These are phyloP conservation scores for Zoanthus sansibaricus DNA, from an alignment of 92 coral and sea anemone genomes.

Conservation along the genomic window DNA sequence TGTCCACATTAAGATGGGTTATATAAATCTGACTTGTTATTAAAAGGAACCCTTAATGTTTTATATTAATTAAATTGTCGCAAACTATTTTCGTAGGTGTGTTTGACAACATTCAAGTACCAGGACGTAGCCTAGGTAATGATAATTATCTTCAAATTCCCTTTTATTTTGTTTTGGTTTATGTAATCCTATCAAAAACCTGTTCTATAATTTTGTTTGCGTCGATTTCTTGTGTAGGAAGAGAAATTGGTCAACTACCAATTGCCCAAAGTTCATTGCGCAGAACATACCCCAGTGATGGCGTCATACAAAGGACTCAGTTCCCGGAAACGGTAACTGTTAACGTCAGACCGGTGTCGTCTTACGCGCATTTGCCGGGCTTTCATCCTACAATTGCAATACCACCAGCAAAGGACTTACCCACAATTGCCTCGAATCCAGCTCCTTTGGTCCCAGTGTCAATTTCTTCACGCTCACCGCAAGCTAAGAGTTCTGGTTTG, in stretches of 20 bases:
- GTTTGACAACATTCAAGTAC: constrained; percentile 35
- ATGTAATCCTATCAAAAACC: neutral
- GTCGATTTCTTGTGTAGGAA: neutral
- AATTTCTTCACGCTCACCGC: neutral
- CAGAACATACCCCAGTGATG: constrained; percentile 14
- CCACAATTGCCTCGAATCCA: constrained; percentile 2
- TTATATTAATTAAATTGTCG: no score
- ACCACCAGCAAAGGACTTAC: constrained; percentile 13
- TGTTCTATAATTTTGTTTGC: neutral
- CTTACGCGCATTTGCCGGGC: constrained; percentile 22
- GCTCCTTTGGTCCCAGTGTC: constrained; percentile 10
- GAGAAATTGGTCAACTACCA: constrained; percentile 18
- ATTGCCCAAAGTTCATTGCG: neutral
- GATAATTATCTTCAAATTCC: neutral
- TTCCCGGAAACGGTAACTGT: constrained; percentile 32
- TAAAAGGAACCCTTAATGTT: no score
- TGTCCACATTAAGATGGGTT: no score
- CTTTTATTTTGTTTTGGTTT: neutral
- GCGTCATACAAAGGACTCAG: constrained; percentile 21
- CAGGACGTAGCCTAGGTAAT: constrained; percentile 19
- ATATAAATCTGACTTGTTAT: no score
- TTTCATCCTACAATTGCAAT: constrained; percentile 30
- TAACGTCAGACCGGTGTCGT: constrained; percentile 32
- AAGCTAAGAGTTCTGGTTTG: constrained; percentile 11
- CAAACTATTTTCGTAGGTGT: constrained; percentile 9